A percentile compares a stretch with the other conserved stretches of the same genome.
Conservation (phyloP, 2,888 invertebrate species). For the Tillus elongatus region DNA sequence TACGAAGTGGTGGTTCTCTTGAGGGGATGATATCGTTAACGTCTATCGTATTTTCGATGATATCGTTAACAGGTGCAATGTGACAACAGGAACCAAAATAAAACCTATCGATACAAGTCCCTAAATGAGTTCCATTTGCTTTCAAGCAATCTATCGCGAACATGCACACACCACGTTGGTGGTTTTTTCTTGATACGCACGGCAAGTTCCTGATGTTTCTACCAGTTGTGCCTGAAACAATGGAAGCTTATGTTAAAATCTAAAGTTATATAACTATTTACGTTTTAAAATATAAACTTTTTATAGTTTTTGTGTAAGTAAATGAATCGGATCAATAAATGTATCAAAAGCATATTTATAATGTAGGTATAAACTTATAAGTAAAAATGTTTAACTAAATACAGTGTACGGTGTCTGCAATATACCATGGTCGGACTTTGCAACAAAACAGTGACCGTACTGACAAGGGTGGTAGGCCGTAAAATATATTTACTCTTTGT, state of each 20-base stretch:
- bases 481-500: too few relatives aligned
- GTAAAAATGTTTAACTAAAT: too few relatives aligned
- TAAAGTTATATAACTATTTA: neutral
- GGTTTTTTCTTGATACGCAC: conserved; percentile 72
- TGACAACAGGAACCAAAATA: conserved; percentile 91
- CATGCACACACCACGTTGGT: conserved; percentile 81
- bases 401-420: too few relatives aligned
- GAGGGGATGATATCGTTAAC: conserved; percentile 48
- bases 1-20: conserved; percentile 31
- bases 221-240: conserved; percentile 64
- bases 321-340: too few relatives aligned
- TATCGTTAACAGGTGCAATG: conserved; percentile 47
- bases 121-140: conserved; percentile 82
- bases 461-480: too few relatives aligned
- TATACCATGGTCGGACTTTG: too few relatives aligned
- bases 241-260: too few relatives aligned
- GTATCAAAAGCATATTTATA: too few relatives aligned
- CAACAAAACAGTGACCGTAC: too few relatives aligned
- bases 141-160: conserved; percentile 88
- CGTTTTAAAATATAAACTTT: too few relatives aligned
- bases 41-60: conserved; percentile 55
- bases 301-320: too few relatives aligned
- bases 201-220: conserved; percentile 84
- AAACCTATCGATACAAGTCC: conserved; percentile 87
- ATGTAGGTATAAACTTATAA: too few relatives aligned